Conservation (phyloP, 2,113 vertebrate species). For the Lophius piscatorius region DNA sequence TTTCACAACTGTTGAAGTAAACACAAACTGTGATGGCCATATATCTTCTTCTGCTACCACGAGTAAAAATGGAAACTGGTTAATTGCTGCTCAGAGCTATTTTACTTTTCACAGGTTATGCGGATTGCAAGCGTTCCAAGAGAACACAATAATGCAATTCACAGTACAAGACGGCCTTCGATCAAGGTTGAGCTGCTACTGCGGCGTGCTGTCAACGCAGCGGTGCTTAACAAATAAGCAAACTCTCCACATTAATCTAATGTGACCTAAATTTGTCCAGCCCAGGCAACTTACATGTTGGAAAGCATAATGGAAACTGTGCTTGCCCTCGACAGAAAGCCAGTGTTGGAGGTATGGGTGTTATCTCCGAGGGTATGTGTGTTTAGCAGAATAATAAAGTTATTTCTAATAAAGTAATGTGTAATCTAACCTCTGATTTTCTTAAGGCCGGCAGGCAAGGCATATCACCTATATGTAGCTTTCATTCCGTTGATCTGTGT, state of each 20-base stretch:
- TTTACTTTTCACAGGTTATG: constrained; percentile 50
- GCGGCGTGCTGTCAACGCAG: constrained; percentile 37
- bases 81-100: constrained; percentile 50
- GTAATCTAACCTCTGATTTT: constrained; percentile 47
- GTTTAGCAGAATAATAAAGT: background rate
- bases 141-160: constrained; percentile 41
- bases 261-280: constrained; percentile 69
- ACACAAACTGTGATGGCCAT: background rate
- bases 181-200: constrained; percentile 36
- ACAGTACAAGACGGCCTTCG: constrained; percentile 29
- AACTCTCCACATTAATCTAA: constrained; percentile 66
- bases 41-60: constrained; percentile 16
- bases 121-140: constrained; percentile 43
- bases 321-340: constrained; percentile 2
- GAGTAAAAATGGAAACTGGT: constrained; percentile 30
- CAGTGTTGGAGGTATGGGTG: constrained; percentile 3
- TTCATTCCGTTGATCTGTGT: constrained; percentile 31
- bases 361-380: constrained; percentile 9
- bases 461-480: constrained; percentile 43
- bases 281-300: constrained; percentile 33
- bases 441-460: constrained; percentile 29
- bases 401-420: too few relatives aligned
- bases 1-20: constrained; percentile 15
- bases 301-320: constrained; percentile 25
- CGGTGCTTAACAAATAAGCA: constrained; percentile 54